Base-by-base conservation (phyloP, 37 sponge, comb jelly and placozoan species). In the Aplysina aerophoba region DNA sequence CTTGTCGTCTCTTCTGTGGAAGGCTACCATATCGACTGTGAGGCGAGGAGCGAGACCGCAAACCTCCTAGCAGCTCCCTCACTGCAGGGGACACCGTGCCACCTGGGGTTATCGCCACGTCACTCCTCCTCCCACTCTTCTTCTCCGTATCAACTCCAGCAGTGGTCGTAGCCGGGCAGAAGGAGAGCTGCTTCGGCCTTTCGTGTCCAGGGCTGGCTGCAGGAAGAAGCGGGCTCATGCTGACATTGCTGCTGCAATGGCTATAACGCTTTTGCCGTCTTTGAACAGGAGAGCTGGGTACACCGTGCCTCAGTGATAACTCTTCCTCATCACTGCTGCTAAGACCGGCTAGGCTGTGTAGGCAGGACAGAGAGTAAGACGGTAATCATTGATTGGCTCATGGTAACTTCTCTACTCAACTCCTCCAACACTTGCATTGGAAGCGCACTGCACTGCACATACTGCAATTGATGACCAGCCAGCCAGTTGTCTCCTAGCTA, bases 81-180 rank as follows among this genome's bases (percentile, higher is more conserved):
- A 90, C 90, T 57, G 57, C 77, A 22, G 86, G 90, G 41, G 90
- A 82, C 13, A 82, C 31, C 39, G 54, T 87, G 0, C 90, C 90
- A 0, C 85, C 83, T 13, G 85, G 90, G 21, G 67, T 82, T 33
- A 86, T 34, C 12, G 86, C 81, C 25, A 64, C 55, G 34, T 22
- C 55, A 24, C 63, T 13, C 17, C 2, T 41, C n/a, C 78, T 36
- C 53, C 33, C 71, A 30, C 34, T 35, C 34, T 69, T 33, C 34
- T 30, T 35, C 6, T 69, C 34, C 71, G 8, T 12, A 38, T 19
- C 54, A 20, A 36, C 78, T 36, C 11, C 78, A 30, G 2, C 50
- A 11, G 6, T 8, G 8, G 6, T 44, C 50, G 3, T 8, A 8
- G 50, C 6, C 8, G 50, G 8, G 50, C 34, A 3, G 6, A 69